Evolutionary conservation across 2,113 vertebrate species (phyloP).

Genomic region (Neofelis nebulosa): DNA sequence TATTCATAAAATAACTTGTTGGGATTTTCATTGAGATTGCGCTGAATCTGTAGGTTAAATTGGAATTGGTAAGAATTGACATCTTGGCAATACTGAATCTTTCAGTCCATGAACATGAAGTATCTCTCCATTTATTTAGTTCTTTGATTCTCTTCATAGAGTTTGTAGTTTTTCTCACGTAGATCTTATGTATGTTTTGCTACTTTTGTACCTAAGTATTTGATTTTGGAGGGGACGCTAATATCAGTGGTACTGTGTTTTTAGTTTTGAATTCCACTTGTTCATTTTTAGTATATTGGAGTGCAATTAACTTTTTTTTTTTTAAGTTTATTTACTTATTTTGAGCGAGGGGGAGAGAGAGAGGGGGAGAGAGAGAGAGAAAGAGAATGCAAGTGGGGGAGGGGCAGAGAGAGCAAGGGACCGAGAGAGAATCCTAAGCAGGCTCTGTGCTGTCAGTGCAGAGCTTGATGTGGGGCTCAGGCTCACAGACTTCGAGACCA

Average conservation of each 20-base stretch:
- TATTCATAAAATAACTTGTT: neutral
- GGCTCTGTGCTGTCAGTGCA: no score
- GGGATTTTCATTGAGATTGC: neutral
- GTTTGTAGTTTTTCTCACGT: neutral
- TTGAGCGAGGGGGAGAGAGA: no score
- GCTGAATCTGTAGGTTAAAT: neutral
- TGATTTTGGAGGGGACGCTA: neutral
- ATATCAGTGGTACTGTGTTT: neutral
- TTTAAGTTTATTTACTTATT: no score
- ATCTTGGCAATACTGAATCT: neutral
- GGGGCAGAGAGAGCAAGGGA: no score
- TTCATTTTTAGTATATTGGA: neutral
- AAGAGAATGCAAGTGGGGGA: no score
- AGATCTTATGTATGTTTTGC: neutral
- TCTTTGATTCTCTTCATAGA: neutral
- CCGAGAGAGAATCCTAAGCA: no score
- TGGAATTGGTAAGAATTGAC: neutral
- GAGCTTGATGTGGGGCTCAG: no score
- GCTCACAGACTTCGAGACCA: no score
- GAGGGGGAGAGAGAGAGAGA: no score
- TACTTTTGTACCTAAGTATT: neutral
- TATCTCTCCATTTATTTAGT: neutral
- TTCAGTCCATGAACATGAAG: neutral
- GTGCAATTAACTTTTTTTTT: neutral
- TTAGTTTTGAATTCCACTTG: neutral